Evolutionary conservation across 2,888 invertebrate species (phyloP).

Genomic region (Anticlea derivata): DNA sequence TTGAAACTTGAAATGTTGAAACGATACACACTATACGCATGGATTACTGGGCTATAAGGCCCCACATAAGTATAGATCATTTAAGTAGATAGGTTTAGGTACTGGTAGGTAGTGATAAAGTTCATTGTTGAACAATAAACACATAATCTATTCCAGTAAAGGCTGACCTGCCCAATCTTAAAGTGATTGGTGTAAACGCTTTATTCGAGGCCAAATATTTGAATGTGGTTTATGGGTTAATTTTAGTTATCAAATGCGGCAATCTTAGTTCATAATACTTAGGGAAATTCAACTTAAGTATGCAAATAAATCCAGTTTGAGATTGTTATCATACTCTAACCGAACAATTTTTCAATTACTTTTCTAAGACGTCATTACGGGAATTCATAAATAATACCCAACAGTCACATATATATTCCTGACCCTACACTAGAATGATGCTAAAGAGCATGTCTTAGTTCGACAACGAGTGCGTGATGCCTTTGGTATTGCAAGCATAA

Average conservation of each 20-base stretch:
- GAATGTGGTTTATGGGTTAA: conserved; percentile 32
- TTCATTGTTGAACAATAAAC: conserved; percentile 3
- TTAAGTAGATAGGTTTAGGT: background rate
- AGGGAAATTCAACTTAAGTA: conserved; percentile 25
- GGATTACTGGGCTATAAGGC: too few species aligned
- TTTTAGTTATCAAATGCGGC: conserved; percentile 29
- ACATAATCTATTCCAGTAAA: conserved; percentile 6
- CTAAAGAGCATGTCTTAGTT: too few species aligned
- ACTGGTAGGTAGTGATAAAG: background rate
- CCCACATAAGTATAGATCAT: background rate
- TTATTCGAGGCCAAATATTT: conserved; percentile 30
- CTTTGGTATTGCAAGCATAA: too few species aligned
- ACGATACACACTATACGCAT: too few species aligned
- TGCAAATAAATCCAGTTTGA: conserved; percentile 25
- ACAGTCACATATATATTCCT: too few species aligned
- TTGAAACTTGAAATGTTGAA: too few species aligned
- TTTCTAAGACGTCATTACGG: too few species aligned
- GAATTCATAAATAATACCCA: too few species aligned
- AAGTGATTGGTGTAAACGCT: conserved; percentile 27
- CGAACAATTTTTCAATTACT: too few species aligned
- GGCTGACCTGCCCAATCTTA: conserved; percentile 17
- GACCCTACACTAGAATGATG: too few species aligned
- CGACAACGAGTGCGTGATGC: too few species aligned
- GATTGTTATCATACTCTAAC: conserved; percentile 12
- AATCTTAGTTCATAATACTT: conserved; percentile 20